phyloP scores from a whole-genome alignment of 1,140 invertebrate species.

The Drosophila melanica region DNA sequence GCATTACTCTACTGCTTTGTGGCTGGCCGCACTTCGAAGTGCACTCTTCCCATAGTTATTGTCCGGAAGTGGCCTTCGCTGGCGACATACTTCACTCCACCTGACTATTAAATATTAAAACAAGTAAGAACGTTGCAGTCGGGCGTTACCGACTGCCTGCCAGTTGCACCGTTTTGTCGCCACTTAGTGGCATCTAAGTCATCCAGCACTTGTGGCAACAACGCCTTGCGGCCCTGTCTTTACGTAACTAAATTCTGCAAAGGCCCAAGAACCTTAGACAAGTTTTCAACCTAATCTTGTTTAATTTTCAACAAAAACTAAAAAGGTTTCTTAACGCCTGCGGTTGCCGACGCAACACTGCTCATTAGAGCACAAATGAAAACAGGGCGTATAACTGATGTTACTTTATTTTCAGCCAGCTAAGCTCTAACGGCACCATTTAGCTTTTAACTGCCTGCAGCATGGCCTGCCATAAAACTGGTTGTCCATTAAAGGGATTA shows the following conservation, averaged over 20 bases:
- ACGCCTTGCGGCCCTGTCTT: slow-evolving; percentile 87
- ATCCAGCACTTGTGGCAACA: slow-evolving; percentile 84
- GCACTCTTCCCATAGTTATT: slow-evolving; percentile 60
- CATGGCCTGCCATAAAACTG: not conserved
- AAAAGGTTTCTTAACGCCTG: not conserved
- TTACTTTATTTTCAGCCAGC: no score
- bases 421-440: slow-evolving; percentile 12
- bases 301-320: not conserved
- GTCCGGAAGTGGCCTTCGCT: slow-evolving; percentile 49
- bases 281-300: not conserved
- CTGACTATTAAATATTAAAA: slow-evolving; percentile 71
- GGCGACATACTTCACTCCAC: slow-evolving; percentile 19
- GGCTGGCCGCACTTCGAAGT: slow-evolving; percentile 59
- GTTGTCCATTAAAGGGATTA: slow-evolving; percentile 53
- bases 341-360: no score
- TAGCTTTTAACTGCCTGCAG: slow-evolving; percentile 10
- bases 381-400: slow-evolving; percentile 17
- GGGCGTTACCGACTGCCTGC: slow-evolving; percentile 81
- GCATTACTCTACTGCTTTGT: slow-evolving; percentile 50
- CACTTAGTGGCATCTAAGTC: slow-evolving; percentile 85
- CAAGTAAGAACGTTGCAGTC: not conserved
- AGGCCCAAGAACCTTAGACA: not conserved
- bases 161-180: slow-evolving; percentile 85
- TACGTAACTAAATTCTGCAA: slow-evolving; percentile 92
- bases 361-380: not conserved